phyloP scores from a whole-genome alignment of 2,113 vertebrate species.

The Heterotilapia buettikoferi region DNA sequence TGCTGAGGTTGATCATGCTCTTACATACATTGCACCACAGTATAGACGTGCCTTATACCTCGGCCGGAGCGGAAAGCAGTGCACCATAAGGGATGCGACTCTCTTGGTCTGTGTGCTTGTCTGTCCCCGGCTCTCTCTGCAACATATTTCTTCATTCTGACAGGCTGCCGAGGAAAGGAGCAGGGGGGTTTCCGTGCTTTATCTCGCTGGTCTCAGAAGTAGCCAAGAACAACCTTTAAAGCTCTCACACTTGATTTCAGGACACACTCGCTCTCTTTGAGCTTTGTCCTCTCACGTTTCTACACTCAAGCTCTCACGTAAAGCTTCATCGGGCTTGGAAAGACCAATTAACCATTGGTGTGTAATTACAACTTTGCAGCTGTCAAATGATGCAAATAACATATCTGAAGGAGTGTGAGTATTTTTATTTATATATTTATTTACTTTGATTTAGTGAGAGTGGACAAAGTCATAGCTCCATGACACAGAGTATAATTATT shows the following conservation, averaged over 20 bases:
- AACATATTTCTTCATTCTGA: conserved; percentile 19
- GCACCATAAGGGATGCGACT: conserved; percentile 9
- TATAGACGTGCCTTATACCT: neutral
- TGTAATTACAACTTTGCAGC: conserved; percentile 39
- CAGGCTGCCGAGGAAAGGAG: neutral
- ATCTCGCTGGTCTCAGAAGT: conserved; percentile 25
- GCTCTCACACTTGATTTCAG: conserved; percentile 7
- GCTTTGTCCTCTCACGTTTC: neutral
- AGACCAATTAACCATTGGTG: conserved; percentile 42
- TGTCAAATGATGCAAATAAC: conserved; percentile 21
- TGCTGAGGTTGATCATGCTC: neutral
- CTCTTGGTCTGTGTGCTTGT: neutral
- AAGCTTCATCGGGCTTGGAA: conserved; percentile 12
- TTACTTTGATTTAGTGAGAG: conserved; percentile 7
- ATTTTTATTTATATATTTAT: neutral
- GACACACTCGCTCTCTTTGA: neutral
- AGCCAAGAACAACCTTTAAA: conserved; percentile 37
- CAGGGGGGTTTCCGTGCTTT: conserved; percentile 21
- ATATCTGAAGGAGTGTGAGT: neutral
- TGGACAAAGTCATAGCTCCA: neutral
- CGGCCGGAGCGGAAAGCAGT: neutral
- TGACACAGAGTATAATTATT: neutral
- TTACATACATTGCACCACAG: neutral
- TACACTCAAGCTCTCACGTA: neutral
- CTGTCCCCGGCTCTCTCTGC: neutral